phyloP scores from a whole-genome alignment of 30 jellyfish, hydroid and myxozoan species.

The Cassiopea andromeda region DNA sequence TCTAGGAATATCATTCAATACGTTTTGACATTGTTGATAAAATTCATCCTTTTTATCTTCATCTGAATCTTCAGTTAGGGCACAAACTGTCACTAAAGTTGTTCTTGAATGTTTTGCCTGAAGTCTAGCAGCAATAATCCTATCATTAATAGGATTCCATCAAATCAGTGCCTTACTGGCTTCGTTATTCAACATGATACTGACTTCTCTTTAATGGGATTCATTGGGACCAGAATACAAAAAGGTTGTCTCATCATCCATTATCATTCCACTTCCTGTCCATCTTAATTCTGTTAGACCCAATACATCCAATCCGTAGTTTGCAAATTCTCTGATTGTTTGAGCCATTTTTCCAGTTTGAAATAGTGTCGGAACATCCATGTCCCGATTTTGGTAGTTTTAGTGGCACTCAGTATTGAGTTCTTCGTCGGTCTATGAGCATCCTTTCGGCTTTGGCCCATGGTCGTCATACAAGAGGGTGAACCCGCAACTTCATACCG shows the following conservation, averaged over 20 bases:
- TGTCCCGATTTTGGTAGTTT: neutral
- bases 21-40: neutral
- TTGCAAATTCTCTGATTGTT: neutral
- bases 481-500: neutral
- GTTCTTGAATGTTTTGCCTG: constrained; percentile 5
- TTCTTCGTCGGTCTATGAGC: neutral
- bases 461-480: neutral
- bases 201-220: neutral
- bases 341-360: constrained; percentile 9
- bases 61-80: constrained; percentile 4
- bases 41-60: neutral
- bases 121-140: constrained; percentile 3
- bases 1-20: neutral
- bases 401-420: neutral
- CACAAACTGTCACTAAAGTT: neutral
- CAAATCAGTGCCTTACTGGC: constrained; percentile 5
- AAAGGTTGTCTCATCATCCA: neutral
- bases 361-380: neutral
- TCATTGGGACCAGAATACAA: neutral
- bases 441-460: neutral
- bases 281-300: constrained; percentile 9
- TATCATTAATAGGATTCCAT: constrained; percentile 8
- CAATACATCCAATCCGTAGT: neutral
- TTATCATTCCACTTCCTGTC: constrained; percentile 14
- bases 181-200: neutral